Base-by-base conservation (phyloP, 2,113 vertebrate genomes). In the Rhinopithecus roxellana region DNA sequence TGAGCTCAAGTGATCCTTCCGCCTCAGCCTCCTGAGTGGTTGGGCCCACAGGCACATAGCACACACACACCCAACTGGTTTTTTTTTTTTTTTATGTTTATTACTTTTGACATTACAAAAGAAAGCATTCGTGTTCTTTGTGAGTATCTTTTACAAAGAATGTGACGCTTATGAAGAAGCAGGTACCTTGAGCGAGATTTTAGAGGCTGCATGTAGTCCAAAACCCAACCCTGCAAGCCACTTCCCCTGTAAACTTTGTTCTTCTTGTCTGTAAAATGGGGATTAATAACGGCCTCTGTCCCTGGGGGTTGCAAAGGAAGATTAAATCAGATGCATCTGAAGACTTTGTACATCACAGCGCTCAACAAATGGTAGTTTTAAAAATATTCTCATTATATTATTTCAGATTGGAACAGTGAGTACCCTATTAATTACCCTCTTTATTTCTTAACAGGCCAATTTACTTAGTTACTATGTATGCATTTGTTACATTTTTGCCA, bases 91-190 rank as follows among this genome's bases (percentile, higher is more conserved):
- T 43, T 43, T 7, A 55, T 55, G 52, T 64, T 20, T 25, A 8
- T 23, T 16, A 0, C 81, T 40, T 59, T 57, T 43, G 35, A 35
- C n/a, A 13, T 32, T 1, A 23, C 20, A 22, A 79, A 77, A 43
- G 80, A 18, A 43, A 67, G 40, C 1, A 12, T 16, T 27, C 64
- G 0, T 6, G 10, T 7, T 16, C 32, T 52, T 27, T 7, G 50
- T 16, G 61, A 70, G 30, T 7, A 1, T 9, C 50, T 61, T 25
- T 45, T 55, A 18, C 64, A 57, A 50, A 77, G 57, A 80, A 38
- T 0, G 1, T 9, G 79, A 40, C 20, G 45, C 2, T 23, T 4
- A 5, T 1, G 20, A 38, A 0, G n/a, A 84, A 40, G 50, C n/a
- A 8, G 69, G 5, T 10, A 2, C 8, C 0, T 1, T 11, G 11